Base-by-base conservation (phyloP, 2,113 vertebrate genomes). In the Okapia johnstoni region DNA sequence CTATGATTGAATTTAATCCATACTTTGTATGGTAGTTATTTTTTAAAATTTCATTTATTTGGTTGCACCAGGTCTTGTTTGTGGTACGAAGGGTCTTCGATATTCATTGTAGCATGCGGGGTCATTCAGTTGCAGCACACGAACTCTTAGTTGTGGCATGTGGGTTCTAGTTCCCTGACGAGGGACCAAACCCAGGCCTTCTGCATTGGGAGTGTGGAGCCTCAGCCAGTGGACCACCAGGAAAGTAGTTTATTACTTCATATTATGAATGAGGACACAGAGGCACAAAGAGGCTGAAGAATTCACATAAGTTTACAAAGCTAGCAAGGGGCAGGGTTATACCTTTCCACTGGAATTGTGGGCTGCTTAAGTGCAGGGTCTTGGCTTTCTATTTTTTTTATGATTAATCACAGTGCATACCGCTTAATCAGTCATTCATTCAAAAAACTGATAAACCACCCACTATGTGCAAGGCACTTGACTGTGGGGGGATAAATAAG, bases 361-460 rank as follows among this genome's bases (percentile, higher is more conserved):
- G 36, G 36, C 43, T 60, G 28, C 23, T 63, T 66, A 60, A 86
- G 85, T n/a, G 2, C 73, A 95, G 30, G 57, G 17, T 46, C 48
- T 60, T 93, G 25, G 60, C 85, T 87, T 89, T 63, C 63, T 92
- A 5, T 36, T 43, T 73, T 28, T 92, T 86, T 88, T 61, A 79
- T 63, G 52, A 70, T 81, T 76, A 90, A 86, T 88, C 90, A 86
- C 40, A 85, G 15, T 6, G 19, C 85, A 21, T 40, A 16, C 9
- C 54, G 70, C 54, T 52, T 21, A 63, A 25, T 93, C 46, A 60
- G 33, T 61, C 33, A 58, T 16, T 55, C 55, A 85, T 50, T 96
- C 55, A 93, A 58, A 80, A 97, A 81, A 85, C 55, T 48, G 81
- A 94, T 66, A 85, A 87, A 81, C 57, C 54, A 63, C 92, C 87